Evolutionary conservation across 37 sponge, comb jelly and placozoan genomes (phyloP).

Genomic region (Oopsacas minuta): DNA sequence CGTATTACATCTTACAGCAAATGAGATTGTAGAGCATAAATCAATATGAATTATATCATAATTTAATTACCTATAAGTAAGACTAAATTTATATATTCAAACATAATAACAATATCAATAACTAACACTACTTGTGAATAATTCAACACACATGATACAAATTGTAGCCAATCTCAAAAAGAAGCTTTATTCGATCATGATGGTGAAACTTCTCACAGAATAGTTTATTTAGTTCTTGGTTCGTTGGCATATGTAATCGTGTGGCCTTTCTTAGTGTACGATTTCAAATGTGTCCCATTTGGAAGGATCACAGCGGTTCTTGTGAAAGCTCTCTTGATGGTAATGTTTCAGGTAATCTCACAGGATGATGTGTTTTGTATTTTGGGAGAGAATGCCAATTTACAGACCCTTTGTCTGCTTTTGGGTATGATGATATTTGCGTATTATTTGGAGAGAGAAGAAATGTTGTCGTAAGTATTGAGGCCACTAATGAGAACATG

Average conservation of each 20-base stretch:
- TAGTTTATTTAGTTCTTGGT: slow-evolving; percentile 14
- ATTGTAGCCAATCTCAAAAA: not conserved
- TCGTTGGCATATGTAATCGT: slow-evolving; percentile 53
- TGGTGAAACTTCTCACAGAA: not conserved
- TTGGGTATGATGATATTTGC: slow-evolving; percentile 81
- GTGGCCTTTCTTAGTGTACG: slow-evolving; percentile 74
- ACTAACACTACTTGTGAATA: too few species aligned
- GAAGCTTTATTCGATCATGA: not conserved
- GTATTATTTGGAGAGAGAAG: slow-evolving; percentile 68
- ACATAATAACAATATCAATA: too few species aligned
- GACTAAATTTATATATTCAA: too few species aligned
- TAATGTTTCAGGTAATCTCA: slow-evolving; percentile 35
- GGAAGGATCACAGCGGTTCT: slow-evolving; percentile 64
- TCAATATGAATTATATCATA: too few species aligned
- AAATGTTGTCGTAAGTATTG: slow-evolving; percentile 35
- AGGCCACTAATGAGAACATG: slow-evolving; percentile 34
- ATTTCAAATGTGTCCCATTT: slow-evolving; percentile 67
- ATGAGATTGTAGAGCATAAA: too few species aligned
- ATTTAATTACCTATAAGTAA: too few species aligned
- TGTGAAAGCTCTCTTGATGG: slow-evolving; percentile 54
- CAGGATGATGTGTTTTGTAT: slow-evolving; percentile 46
- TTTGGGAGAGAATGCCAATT: slow-evolving; percentile 30
- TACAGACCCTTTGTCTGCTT: slow-evolving; percentile 65
- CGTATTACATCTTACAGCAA: too few species aligned
- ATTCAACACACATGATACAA: not conserved